Evolutionary conservation across 2,797 vertebrate species (phyloP).

Genomic region (Heteromormyrus szaboi): DNA sequence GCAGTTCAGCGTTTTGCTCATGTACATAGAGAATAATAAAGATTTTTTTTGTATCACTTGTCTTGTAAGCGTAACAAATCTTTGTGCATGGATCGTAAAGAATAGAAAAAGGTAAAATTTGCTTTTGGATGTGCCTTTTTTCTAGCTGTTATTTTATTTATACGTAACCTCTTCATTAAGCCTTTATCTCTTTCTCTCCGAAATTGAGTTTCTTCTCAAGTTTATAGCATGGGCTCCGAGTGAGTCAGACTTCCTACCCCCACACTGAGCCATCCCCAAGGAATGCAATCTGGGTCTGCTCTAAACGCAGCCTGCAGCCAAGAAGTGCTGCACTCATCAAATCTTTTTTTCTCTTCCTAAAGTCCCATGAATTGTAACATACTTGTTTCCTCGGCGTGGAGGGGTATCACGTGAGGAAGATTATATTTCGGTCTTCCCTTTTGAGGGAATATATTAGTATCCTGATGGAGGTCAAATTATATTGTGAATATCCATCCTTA

Average conservation of each 20-base stretch:
- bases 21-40: not conserved
- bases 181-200: not conserved
- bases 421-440: not conserved
- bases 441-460: too few species aligned
- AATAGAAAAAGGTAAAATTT: not conserved
- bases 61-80: not conserved
- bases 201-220: not conserved
- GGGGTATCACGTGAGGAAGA: not conserved
- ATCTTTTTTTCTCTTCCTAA: not conserved
- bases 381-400: not conserved
- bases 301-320: not conserved
- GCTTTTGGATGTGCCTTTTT: not conserved
- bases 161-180: not conserved
- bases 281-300: constrained; percentile 42
- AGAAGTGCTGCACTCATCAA: not conserved
- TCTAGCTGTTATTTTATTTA: not conserved
- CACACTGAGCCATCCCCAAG: constrained; percentile 54
- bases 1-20: not conserved
- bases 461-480: not conserved
- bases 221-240: constrained; percentile 41
- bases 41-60: not conserved
- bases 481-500: not conserved
- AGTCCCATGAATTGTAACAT: not conserved
- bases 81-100: not conserved
- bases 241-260: constrained; percentile 54